phyloP scores from a whole-genome alignment of 2,797 vertebrate genomes.

The Neomorphus geoffroyi region DNA sequence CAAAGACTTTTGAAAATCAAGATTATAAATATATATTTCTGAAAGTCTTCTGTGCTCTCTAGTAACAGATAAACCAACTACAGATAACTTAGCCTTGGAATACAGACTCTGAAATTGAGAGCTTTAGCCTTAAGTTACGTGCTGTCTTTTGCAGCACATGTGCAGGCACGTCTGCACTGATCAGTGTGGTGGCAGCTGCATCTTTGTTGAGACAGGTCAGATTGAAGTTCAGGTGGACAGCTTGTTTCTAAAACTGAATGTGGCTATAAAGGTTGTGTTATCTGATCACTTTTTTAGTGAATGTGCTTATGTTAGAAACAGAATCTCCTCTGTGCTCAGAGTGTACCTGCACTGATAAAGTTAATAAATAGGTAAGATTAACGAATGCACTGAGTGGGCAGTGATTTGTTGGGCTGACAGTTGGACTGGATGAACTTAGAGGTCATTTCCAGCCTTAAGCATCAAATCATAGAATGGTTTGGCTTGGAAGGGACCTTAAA shows the following conservation, averaged over 20 bases:
- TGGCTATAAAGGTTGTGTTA: neutral
- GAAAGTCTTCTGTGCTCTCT: neutral
- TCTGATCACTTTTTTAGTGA: neutral
- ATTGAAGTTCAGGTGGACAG: neutral
- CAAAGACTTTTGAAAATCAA: neutral
- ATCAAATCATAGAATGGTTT: no score
- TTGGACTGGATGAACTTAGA: no score
- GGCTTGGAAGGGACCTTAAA: no score
- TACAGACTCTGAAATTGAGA: neutral
- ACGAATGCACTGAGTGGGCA: neutral
- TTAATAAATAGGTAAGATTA: neutral
- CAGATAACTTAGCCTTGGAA: neutral
- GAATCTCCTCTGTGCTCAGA: neutral
- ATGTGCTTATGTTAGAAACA: neutral
- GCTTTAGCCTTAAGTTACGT: neutral
- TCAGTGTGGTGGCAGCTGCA: accelerated
- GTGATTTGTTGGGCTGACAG: no score
- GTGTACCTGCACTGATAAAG: neutral
- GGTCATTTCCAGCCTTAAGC: no score
- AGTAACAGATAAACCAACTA: neutral
- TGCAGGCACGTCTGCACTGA: neutral
- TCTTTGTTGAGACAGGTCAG: neutral
- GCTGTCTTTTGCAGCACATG: neutral
- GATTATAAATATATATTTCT: neutral
- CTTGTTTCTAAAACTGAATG: neutral